Conservation (phyloP, 2,888 invertebrate genomes). For the Dusona sp. region DNA sequence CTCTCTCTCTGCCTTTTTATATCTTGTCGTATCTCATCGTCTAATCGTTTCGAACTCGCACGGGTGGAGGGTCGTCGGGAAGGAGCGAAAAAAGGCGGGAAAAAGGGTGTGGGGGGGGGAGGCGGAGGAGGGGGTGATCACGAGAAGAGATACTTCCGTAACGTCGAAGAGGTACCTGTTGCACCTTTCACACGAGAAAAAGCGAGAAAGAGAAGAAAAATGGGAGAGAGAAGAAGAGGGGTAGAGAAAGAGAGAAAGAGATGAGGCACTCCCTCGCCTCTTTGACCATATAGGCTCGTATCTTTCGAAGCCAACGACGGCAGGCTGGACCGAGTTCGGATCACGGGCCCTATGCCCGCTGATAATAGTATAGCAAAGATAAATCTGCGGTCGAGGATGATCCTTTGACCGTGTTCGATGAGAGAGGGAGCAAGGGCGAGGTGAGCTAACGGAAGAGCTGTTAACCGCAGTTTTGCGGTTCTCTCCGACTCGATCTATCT, state of each 20-base stretch:
- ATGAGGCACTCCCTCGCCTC: conserved; percentile 46
- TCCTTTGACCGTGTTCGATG: conserved; percentile 68
- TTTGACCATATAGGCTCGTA: conserved; percentile 28
- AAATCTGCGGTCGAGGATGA: conserved; percentile 69
- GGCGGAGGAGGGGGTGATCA: conserved; percentile 37
- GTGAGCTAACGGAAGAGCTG: conserved; percentile 65
- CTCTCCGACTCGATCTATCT: conserved; percentile 6
- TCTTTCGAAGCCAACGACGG: conserved; percentile 8
- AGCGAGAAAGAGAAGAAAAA: conserved; percentile 43
- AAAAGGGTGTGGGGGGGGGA: not conserved
- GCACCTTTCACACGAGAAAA: conserved; percentile 62
- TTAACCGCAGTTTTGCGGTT: conserved; percentile 66
- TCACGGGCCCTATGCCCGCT: conserved; percentile 28
- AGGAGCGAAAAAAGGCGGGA: conserved; percentile 12
- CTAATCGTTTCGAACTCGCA: conserved; percentile 56
- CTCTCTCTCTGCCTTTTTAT: not conserved
- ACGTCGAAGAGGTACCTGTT: conserved; percentile 64
- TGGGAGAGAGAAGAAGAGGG: conserved; percentile 8
- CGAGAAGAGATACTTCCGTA: conserved; percentile 66
- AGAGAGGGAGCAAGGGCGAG: conserved; percentile 40
- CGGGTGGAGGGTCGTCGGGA: conserved; percentile 40
- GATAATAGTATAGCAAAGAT: conserved; percentile 67
- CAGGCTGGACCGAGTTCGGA: conserved; percentile 38
- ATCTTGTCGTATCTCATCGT: conserved; percentile 54
- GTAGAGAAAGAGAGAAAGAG: conserved; percentile 19